Percentiles rank a stretch among this genome's conserved stretches.
These are phyloP conservation scores for Cairina moschata DNA, from an alignment of 2,113 vertebrate species.

Conservation along the genomic window DNA sequence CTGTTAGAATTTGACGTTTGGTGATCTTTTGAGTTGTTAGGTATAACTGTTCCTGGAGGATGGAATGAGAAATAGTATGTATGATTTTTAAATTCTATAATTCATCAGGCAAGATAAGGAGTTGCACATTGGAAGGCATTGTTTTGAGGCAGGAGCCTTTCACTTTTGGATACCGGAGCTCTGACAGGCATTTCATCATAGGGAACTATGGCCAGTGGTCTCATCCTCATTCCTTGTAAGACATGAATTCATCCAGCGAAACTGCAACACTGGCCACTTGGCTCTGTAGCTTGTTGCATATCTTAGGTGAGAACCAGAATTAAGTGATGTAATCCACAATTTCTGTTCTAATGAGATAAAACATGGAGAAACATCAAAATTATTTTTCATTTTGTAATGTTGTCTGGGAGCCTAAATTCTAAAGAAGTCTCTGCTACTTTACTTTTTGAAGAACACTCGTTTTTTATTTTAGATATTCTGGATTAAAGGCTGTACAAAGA, in stretches of 20 bases:
- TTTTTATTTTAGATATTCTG: neutral
- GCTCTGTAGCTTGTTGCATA: neutral
- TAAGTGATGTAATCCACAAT: neutral
- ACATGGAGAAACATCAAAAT: fast-evolving
- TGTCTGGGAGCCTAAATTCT: neutral
- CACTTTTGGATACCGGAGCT: neutral
- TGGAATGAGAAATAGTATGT: neutral
- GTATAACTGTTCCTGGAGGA: neutral
- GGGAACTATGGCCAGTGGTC: neutral
- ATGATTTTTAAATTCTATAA: neutral
- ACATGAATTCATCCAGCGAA: neutral
- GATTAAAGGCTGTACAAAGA: neutral
- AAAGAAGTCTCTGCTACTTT: neutral
- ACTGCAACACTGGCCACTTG: neutral
- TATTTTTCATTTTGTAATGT: neutral
- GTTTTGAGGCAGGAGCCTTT: neutral
- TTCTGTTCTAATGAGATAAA: neutral
- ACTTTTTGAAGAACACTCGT: neutral
- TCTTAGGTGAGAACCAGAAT: neutral
- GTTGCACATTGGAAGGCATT: neutral
- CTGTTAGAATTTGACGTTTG: neutral
- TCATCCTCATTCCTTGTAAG: neutral
- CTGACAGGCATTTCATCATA: neutral
- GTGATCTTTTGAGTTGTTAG: neutral
- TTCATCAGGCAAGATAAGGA: neutral